Conservation (phyloP, 2,113 vertebrate genomes). For the Aplodontia rufa region DNA sequence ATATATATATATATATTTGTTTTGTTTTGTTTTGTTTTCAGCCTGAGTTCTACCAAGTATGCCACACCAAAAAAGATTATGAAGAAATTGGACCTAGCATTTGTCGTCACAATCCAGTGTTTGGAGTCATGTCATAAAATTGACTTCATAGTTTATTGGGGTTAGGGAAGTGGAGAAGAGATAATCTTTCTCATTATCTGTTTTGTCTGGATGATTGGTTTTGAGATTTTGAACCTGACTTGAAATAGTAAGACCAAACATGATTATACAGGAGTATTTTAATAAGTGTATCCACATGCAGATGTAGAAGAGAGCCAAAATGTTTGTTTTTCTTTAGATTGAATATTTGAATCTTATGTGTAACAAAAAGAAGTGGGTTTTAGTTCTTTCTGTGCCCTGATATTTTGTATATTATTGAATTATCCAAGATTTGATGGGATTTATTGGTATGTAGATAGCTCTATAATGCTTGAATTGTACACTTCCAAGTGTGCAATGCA, state of each 20-base stretch:
- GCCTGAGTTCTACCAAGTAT: slow-evolving; percentile 99
- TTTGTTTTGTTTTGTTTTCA: slow-evolving; percentile 80
- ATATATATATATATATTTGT: too few relatives aligned
- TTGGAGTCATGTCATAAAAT: slow-evolving; percentile 98
- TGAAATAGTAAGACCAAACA: slow-evolving; percentile 90
- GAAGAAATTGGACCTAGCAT: slow-evolving; percentile 99
- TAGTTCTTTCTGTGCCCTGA: slow-evolving; percentile 88
- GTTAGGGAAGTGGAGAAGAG: slow-evolving; percentile 80
- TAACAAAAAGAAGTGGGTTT: slow-evolving; percentile 89
- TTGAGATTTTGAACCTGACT: slow-evolving; percentile 86
- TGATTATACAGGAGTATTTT: slow-evolving; percentile 89
- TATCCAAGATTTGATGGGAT: slow-evolving; percentile 87
- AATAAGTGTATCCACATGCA: slow-evolving; percentile 87
- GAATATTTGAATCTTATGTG: slow-evolving; percentile 85
- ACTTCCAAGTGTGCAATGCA: slow-evolving; percentile 83
- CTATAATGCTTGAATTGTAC: slow-evolving; percentile 88
- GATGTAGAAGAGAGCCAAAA: slow-evolving; percentile 89
- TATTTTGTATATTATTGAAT: slow-evolving; percentile 90
- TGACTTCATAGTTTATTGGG: slow-evolving; percentile 79
- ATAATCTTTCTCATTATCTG: slow-evolving; percentile 86
- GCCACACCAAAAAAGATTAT: slow-evolving; percentile 99
- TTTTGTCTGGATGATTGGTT: slow-evolving; percentile 87
- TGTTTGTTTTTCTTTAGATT: slow-evolving; percentile 86
- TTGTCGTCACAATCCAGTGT: slow-evolving; percentile 99
- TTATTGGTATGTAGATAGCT: slow-evolving; percentile 88